Evolutionary conservation across 92 coral and sea anemone genomes (phyloP), one percentile per base, ranked within the genome.

Genomic region (Galaxea fascicularis): DNA sequence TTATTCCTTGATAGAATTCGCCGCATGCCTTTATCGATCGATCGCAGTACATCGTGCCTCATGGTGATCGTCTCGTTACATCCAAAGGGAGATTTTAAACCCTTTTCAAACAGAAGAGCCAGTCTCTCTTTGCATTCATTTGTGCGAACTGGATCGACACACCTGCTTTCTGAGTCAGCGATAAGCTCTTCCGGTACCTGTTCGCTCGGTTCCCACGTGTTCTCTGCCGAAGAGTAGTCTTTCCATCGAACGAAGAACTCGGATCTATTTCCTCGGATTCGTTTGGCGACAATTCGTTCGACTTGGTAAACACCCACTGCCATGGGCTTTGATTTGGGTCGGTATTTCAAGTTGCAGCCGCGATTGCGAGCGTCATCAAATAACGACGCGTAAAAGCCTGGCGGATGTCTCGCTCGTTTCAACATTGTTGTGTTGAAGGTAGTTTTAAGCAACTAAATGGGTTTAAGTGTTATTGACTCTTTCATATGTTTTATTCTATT

Each of bases 301-400:
- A 83, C 74, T 58, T 83, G 72, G 74, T 83, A 83, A 25, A 69
- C 52, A n/a, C 80, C 87, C 80, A 60, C 44, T 26, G 73, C 81
- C 24, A 16, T 14, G 39, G 78, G 81, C 39, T 83, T 59, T 57
- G 30, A 25, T 47, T 83, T 53, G n/a, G 81, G 87, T 62, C 28
- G 75, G 71, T 73, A 83, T 68, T 62, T 83, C n/a, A 16, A 52
- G 8, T 72, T 71, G 20, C 4, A 54, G 77, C 59, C 24, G 6
- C 21, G 63, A 73, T 73, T 73, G 26, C 18, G 53, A 73, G 54
- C 30, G 25, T 83, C 81, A 17, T 25, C n/a, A 21, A 63, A 26
- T 17, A 56, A 24, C 21, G 71, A 57, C 65, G 53, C 57, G 35
- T 81, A 81, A 81, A 67, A 81, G 26, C 85, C 85, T 21, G 65